These are phyloP conservation scores for Agrilus mali DNA, from an alignment of 2,888 invertebrate species.

Conservation along the genomic window DNA sequence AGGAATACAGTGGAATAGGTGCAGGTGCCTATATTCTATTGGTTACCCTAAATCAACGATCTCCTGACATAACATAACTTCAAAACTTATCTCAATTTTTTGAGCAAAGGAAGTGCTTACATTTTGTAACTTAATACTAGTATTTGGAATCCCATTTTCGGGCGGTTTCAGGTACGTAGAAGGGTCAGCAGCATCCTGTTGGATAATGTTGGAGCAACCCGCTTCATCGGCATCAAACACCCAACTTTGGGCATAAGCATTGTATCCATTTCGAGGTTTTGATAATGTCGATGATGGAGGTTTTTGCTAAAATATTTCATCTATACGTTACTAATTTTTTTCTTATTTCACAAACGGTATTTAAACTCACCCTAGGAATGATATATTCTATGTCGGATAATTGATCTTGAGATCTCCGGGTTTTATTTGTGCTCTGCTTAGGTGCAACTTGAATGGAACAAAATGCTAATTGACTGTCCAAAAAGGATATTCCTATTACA, in stretches of 20 bases:
- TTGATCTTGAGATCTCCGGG: constrained; percentile 31
- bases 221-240: constrained; percentile 35
- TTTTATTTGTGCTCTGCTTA: constrained; percentile 18
- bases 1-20: too few species aligned
- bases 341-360: background rate
- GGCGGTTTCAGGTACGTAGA: constrained; percentile 27
- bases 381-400: constrained; percentile 41
- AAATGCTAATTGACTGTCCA: constrained; percentile 38
- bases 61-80: too few species aligned
- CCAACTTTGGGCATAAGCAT: constrained; percentile 39
- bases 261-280: constrained; percentile 29
- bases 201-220: constrained; percentile 18
- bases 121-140: too few species aligned
- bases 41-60: too few species aligned
- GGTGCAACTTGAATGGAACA: constrained; percentile 34
- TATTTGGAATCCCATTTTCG: constrained; percentile 24
- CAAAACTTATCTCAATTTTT: too few species aligned
- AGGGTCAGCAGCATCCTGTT: constrained; percentile 12
- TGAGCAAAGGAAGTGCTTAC: too few species aligned
- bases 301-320: constrained; percentile 5
- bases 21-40: too few species aligned
- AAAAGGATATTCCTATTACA: constrained; percentile 34
- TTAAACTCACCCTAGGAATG: constrained; percentile 36
- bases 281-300: constrained; percentile 22
- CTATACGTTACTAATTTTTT: constrained; percentile 3